phyloP scores from a whole-genome alignment of 2,113 vertebrate species.

The Cryptotis parvus region DNA sequence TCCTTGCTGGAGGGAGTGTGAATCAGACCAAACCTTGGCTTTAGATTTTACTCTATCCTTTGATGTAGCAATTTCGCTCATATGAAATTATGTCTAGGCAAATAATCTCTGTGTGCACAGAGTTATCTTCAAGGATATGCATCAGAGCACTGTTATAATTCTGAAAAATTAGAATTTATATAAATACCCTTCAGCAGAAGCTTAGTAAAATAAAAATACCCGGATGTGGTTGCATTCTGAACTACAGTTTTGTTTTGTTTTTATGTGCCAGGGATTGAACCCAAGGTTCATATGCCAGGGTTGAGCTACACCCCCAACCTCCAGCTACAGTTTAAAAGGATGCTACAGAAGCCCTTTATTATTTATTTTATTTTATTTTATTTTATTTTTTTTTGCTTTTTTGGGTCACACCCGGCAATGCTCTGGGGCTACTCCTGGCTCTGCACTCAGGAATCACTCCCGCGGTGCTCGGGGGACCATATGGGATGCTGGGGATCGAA shows the following conservation, averaged over 20 bases:
- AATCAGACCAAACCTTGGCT: not conserved
- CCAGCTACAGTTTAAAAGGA: not conserved
- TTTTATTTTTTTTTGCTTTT: no score
- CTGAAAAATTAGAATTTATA: not conserved
- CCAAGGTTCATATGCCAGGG: no score
- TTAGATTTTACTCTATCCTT: constrained; percentile 27
- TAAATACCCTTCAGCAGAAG: not conserved
- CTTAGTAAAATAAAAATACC: not conserved
- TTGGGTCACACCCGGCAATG: no score
- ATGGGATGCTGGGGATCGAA: no score
- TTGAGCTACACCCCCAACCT: no score
- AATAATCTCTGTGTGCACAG: constrained; percentile 1
- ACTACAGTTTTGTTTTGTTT: no score
- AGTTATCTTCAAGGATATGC: constrained; percentile 31
- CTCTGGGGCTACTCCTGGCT: no score
- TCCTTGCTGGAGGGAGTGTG: not conserved
- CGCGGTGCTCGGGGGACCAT: no score
- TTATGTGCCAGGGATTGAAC: no score
- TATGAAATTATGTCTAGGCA: constrained; percentile 11
- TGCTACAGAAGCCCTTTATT: accelerated
- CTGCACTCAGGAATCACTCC: no score
- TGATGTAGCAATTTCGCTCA: not conserved
- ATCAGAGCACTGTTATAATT: not conserved
- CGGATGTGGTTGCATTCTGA: accelerated
- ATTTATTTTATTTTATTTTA: no score